These are phyloP conservation scores for Eupithecia pulchellata DNA, from an alignment of 2,888 invertebrate species.

Conservation along the genomic window DNA sequence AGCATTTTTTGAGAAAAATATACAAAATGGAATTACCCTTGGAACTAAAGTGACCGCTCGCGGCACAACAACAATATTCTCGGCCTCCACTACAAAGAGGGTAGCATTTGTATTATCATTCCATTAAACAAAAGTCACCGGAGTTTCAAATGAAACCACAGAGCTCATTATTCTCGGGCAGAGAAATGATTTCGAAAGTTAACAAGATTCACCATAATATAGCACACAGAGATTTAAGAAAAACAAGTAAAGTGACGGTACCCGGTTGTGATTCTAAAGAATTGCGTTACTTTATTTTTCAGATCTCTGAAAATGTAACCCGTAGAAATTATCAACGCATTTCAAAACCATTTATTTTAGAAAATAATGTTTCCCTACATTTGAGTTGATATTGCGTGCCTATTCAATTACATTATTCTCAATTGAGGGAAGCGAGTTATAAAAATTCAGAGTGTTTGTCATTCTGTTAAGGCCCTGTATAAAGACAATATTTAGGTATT, in stretches of 20 bases:
- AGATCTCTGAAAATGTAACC: slow-evolving; percentile 31
- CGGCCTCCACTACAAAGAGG: slow-evolving; percentile 80
- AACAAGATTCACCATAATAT: slow-evolving; percentile 83
- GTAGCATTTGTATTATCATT: slow-evolving; percentile 84
- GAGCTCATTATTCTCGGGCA: slow-evolving; percentile 82
- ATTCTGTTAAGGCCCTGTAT: too few species aligned
- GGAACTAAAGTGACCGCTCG: slow-evolving; percentile 80
- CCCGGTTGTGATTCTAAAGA: slow-evolving; percentile 65
- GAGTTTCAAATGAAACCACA: slow-evolving; percentile 84
- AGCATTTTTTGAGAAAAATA: slow-evolving; percentile 66
- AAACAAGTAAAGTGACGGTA: slow-evolving; percentile 72
- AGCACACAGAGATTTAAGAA: slow-evolving; percentile 82
- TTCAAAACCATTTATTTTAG: slow-evolving; percentile 9
- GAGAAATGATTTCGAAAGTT: slow-evolving; percentile 84
- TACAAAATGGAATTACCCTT: slow-evolving; percentile 79
- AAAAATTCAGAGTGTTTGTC: slow-evolving; percentile 14
- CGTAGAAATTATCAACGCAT: background rate
- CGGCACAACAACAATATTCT: slow-evolving; percentile 81
- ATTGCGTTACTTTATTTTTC: slow-evolving; percentile 59
- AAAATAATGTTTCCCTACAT: slow-evolving; percentile 20
- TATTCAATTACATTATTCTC: slow-evolving; percentile 38
- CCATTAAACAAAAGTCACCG: slow-evolving; percentile 85
- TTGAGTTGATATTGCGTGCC: slow-evolving; percentile 29
- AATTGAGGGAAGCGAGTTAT: slow-evolving; percentile 24
- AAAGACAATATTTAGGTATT: too few species aligned